A percentile compares a stretch with the other conserved stretches of the same genome.
These are phyloP conservation scores for Caenorhabditis macrosperma DNA, from an alignment of 2,888 invertebrate genomes.

Conservation along the genomic window DNA sequence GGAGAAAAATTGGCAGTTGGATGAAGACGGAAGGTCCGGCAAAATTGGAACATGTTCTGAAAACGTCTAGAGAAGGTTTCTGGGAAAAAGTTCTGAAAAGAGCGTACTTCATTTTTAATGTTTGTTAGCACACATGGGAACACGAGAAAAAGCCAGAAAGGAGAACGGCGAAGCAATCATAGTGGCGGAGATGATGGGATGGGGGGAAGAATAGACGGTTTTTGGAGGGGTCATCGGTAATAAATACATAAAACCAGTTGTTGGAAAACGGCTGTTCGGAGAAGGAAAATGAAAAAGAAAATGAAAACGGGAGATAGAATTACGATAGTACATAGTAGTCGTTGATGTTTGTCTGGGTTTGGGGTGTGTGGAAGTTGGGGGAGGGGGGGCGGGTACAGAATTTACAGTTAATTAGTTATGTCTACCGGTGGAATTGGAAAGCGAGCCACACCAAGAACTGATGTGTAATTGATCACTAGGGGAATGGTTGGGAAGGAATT, in stretches of 20 bases:
- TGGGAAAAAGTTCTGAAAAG: too few species aligned
- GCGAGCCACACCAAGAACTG: slow-evolving; percentile 1
- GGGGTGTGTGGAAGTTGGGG: not conserved
- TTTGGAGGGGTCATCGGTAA: slow-evolving; percentile 49
- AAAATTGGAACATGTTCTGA: slow-evolving; percentile 12
- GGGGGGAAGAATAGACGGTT: slow-evolving; percentile 10
- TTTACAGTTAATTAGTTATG: slow-evolving; percentile 15
- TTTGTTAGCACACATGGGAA: slow-evolving; percentile 41
- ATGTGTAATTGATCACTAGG: slow-evolving; percentile 39
- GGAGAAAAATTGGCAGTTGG: too few species aligned
- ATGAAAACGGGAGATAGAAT: not conserved
- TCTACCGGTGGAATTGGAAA: slow-evolving; percentile 19
- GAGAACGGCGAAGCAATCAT: not conserved
- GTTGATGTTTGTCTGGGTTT: slow-evolving; percentile 29
- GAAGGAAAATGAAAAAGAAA: not conserved
- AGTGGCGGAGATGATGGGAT: not conserved
- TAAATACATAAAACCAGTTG: slow-evolving; percentile 56
- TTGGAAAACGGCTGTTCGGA: slow-evolving; percentile 25
- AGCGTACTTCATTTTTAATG: slow-evolving; percentile 28
- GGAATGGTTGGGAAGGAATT: too few species aligned
- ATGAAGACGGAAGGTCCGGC: too few species aligned
- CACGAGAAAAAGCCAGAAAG: slow-evolving; percentile 28
- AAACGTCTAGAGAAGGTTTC: not conserved
- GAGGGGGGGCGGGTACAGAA: not conserved
- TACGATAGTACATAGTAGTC: slow-evolving; percentile 34